A percentile compares a stretch with the other conserved stretches of the same genome.
Evolutionary conservation across 2,113 vertebrate species (phyloP).

Genomic region (Neotoma lepida): DNA sequence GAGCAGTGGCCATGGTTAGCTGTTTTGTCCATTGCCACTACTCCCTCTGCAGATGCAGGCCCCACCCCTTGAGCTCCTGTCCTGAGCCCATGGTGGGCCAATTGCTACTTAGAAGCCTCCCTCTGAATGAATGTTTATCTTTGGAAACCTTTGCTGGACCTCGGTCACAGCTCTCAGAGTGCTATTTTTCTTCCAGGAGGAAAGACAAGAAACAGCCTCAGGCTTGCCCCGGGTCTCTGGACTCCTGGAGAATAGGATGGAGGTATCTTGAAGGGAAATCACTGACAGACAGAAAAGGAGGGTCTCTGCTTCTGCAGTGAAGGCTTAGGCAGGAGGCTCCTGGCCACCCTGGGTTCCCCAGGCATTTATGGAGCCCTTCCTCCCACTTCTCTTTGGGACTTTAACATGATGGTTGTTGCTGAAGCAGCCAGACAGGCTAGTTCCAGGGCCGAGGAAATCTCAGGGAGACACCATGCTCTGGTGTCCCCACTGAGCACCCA

Average conservation of each 20-base stretch:
- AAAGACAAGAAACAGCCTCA: background rate
- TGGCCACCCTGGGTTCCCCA: background rate
- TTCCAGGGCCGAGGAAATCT: background rate
- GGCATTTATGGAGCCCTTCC: background rate
- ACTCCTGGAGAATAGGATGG: background rate
- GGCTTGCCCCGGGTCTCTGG: background rate
- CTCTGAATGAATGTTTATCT: background rate
- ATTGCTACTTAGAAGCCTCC: background rate
- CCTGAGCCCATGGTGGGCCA: background rate
- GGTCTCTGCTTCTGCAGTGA: background rate
- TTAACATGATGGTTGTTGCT: background rate
- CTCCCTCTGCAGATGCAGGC: rapidly evolving
- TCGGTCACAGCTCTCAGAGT: background rate
- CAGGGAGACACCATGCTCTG: background rate
- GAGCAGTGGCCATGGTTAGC: background rate
- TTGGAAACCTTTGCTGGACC: background rate
- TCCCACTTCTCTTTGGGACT: background rate
- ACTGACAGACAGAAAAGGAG: background rate
- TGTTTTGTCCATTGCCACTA: background rate
- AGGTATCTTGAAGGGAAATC: background rate
- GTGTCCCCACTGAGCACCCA: background rate
- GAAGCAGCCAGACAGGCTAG: background rate
- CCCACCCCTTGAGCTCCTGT: background rate
- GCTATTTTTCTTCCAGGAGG: background rate
- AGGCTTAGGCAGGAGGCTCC: background rate